Evolutionary conservation across 2,888 invertebrate species (phyloP).

Genomic region (Dyspetes luteomarginatus): DNA sequence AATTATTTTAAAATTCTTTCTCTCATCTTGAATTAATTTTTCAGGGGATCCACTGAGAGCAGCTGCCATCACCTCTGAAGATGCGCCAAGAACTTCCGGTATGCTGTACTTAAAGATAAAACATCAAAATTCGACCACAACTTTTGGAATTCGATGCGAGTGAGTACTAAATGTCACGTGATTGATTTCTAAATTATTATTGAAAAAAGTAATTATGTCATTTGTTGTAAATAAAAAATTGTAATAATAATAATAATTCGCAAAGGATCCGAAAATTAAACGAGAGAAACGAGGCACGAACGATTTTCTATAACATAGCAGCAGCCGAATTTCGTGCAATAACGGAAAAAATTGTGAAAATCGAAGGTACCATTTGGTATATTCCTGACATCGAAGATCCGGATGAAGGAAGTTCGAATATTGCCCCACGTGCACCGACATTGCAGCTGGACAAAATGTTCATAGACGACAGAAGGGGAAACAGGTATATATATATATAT

Average conservation of each 20-base stretch:
- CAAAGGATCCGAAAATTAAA: slow-evolving; percentile 70
- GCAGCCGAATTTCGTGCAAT: slow-evolving; percentile 73
- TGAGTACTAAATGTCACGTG: slow-evolving; percentile 77
- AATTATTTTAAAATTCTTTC: neutral
- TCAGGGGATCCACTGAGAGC: slow-evolving; percentile 85
- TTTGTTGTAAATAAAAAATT: neutral
- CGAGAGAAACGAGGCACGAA: slow-evolving; percentile 69
- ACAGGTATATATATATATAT: slow-evolving; percentile 77
- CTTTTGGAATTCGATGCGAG: slow-evolving; percentile 84
- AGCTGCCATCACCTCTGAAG: slow-evolving; percentile 83
- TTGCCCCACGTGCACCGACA: slow-evolving; percentile 59
- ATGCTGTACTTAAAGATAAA: slow-evolving; percentile 82
- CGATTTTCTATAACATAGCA: slow-evolving; percentile 75
- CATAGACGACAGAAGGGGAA: slow-evolving; percentile 78
- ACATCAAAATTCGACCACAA: slow-evolving; percentile 81
- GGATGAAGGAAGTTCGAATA: slow-evolving; percentile 66
- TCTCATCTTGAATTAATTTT: slow-evolving; percentile 52
- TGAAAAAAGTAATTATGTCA: slow-evolving; percentile 31
- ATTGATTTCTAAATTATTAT: slow-evolving; percentile 38
- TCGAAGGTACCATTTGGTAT: slow-evolving; percentile 74
- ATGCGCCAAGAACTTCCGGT: slow-evolving; percentile 83
- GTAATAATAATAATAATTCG: neutral
- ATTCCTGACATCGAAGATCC: slow-evolving; percentile 62
- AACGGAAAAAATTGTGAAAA: slow-evolving; percentile 56
- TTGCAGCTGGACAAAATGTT: slow-evolving; percentile 74